Conservation (phyloP, 2,113 vertebrate genomes). For the Pangasianodon gigas region DNA sequence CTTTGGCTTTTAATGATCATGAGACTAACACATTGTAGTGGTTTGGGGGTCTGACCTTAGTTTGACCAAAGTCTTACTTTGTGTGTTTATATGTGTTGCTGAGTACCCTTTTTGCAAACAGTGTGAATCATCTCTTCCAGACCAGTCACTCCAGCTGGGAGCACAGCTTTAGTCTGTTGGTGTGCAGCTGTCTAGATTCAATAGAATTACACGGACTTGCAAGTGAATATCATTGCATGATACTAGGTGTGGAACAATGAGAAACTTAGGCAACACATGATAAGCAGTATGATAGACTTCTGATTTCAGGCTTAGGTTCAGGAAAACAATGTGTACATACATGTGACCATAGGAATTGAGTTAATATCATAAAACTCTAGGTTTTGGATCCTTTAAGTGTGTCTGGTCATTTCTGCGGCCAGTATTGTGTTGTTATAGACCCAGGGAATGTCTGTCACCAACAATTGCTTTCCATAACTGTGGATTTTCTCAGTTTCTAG, state of each 20-base stretch:
- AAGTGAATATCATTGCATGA: constrained; percentile 16
- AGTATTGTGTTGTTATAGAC: neutral
- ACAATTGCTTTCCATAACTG: neutral
- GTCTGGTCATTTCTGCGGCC: constrained; percentile 1
- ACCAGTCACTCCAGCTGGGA: constrained; percentile 60
- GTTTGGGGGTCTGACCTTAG: constrained; percentile 54
- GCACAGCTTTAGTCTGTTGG: constrained; percentile 57
- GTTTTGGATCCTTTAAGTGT: neutral
- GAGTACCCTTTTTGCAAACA: constrained; percentile 64
- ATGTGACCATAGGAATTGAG: neutral
- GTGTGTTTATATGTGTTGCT: constrained; percentile 39
- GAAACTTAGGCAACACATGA: neutral
- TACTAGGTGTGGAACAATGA: neutral
- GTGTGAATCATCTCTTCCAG: constrained; percentile 71
- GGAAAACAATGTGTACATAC: neutral
- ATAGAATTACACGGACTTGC: neutral
- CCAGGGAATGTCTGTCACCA: neutral
- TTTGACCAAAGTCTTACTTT: constrained; percentile 57
- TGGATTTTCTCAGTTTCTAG: constrained; percentile 48
- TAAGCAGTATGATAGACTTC: neutral
- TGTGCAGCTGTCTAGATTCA: constrained; percentile 63
- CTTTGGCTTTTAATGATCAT: constrained; percentile 4
- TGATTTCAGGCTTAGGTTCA: neutral
- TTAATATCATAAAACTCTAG: neutral
- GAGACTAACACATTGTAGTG: constrained; percentile 9